phyloP scores from a whole-genome alignment of 1,140 invertebrate genomes.

The Drosophila lacertosa region DNA sequence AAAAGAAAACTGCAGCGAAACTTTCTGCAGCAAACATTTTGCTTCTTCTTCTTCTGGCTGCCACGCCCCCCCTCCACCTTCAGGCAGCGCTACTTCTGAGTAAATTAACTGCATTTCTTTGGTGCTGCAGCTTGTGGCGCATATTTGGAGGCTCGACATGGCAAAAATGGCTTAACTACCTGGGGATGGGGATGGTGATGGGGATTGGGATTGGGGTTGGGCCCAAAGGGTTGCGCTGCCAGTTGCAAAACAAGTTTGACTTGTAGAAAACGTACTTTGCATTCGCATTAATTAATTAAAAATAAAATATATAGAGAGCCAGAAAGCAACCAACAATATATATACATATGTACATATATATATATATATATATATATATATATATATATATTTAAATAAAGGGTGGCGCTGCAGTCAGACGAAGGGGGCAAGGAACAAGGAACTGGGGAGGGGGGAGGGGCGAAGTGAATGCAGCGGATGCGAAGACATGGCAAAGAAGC shows the following conservation, averaged over 20 bases:
- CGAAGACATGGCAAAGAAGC: conserved; percentile 82
- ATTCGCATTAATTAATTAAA: conserved; percentile 84
- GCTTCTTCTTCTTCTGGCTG: conserved; percentile 53
- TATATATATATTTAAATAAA: conserved; percentile 38
- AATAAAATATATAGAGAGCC: conserved; percentile 74
- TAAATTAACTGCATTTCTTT: conserved; percentile 83
- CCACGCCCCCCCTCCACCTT: conserved; percentile 12
- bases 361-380: conserved; percentile 14
- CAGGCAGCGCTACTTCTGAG: conserved; percentile 70
- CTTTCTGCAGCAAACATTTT: conserved; percentile 71
- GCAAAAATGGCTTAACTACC: conserved; percentile 42
- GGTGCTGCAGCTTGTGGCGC: conserved; percentile 60
- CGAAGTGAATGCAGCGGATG: conserved; percentile 75
- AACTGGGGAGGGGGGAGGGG: not conserved
- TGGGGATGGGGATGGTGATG: not conserved
- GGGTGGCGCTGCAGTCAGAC: conserved; percentile 72
- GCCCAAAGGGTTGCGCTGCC: conserved; percentile 50
- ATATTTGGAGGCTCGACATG: conserved; percentile 72
- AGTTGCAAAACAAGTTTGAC: conserved; percentile 81
- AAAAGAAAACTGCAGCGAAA: conserved; percentile 79
- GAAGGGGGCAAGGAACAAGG: conserved; percentile 46
- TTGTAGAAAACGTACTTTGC: conserved; percentile 83
- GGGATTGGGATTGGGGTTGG: not conserved
- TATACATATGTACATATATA: conserved; percentile 7
- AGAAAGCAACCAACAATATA: conserved; percentile 28